Base-by-base conservation (phyloP, 2,888 invertebrate species). In the Caenorhabditis auriculariae region DNA sequence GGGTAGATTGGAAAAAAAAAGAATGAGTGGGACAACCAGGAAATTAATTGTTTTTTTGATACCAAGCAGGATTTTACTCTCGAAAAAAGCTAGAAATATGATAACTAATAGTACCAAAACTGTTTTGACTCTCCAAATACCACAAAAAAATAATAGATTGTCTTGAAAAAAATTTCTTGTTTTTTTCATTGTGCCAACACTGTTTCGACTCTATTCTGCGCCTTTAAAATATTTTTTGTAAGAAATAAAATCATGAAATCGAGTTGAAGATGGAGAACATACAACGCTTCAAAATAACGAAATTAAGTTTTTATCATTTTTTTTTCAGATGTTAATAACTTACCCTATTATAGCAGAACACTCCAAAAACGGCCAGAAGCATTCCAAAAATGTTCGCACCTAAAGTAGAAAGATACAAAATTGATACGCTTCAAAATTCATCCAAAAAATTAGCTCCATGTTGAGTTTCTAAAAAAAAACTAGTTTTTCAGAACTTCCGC, bases 271-370 rank as follows among this genome's bases (percentile, higher is more conserved):
- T n/a, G n/a, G n/a, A n/a, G n/a, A n/a, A n/a, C n/a, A n/a, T n/a
- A n/a, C n/a, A n/a, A n/a, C n/a, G n/a, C n/a, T n/a, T n/a, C n/a
- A n/a, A n/a, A n/a, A n/a, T n/a, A n/a, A n/a, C n/a, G n/a, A n/a
- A n/a, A n/a, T n/a, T n/a, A n/a, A n/a, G n/a, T n/a, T n/a, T n/a
- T n/a, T n/a, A n/a, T n/a, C n/a, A n/a, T n/a, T n/a, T n/a, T n/a
- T n/a, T n/a, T n/a, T n/a, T n/a, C n/a, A n/a, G n/a, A n/a, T n/a
- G 5, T 2, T 21, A 17, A 28, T 26, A 24, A 72, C 78, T 78
- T 82, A 88, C 89, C 84, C 91, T 89, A 84, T 94, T 93, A 84
- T 95, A 95, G 67, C 87, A 87, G 42, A 95, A 86, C 59, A 95
- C 94, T 60, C 94, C 95, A 57, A 88, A 84, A 70, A 92, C 89